Evolutionary conservation across 2,113 vertebrate genomes (phyloP), one percentile per base, ranked within the genome.

Genomic region (Noctilio leporinus): DNA sequence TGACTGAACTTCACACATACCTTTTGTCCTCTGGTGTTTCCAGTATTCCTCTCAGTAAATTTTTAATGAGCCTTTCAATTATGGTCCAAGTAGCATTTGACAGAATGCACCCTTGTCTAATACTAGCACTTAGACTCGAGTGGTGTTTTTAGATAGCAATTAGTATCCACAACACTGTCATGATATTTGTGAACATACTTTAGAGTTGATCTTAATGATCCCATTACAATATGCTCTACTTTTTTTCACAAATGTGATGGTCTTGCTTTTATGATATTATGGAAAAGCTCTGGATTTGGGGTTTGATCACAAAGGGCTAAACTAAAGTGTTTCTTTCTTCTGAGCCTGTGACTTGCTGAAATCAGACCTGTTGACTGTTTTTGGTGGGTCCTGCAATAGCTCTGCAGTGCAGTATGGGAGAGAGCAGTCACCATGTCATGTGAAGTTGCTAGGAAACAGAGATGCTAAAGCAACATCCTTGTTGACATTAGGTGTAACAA

Each of bases 41-140:
- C 96, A 98, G 92, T 97, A 97, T 98, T 95, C 94, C 94, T 97
- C 97, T 96, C 96, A 97, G 97, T 97, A 98, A 98, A 98, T 98
- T 97, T 98, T 98, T 98, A 98, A 98, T 98, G 97, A 98, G 78
- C 47, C 88, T 98, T 98, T 98, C 98, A 98, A 97, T 98, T 98
- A 98, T 96, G 96, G 94, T 89, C 96, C 96, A 95, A 98, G 96
- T 86, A 86, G 82, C 97, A 94, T 98, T 98, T 97, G 98, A 98
- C 85, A 98, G 97, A 98, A 97, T 93, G 96, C 72, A 97, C 97
- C 97, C 82, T 93, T 96, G 94, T 94, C 96, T 97, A 97, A 98
- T 97, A 97, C 96, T 92, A 98, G 98, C 98, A 98, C 98, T 98
- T 98, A 98, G 98, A 94, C 92, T 96, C 59, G 80, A 97, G 93